Percentiles rank a stretch among this genome's conserved stretches.
Evolutionary conservation across 2,113 vertebrate species (phyloP).

Genomic region (Zingel zingel): DNA sequence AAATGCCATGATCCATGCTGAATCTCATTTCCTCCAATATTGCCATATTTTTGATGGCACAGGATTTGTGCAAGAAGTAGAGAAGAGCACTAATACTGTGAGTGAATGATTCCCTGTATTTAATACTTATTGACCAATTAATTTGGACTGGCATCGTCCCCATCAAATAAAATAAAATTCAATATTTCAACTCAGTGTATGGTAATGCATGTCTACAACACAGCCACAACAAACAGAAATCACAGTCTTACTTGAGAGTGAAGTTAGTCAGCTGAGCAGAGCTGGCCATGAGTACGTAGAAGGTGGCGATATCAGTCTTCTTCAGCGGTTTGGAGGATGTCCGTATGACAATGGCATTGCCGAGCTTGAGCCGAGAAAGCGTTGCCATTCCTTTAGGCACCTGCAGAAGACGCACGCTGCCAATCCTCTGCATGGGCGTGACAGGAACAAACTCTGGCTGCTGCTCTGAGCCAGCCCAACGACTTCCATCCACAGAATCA

Average conservation of each 20-base stretch:
- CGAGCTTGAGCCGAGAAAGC: slow-evolving; percentile 87
- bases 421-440: slow-evolving; percentile 91
- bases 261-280: slow-evolving; percentile 89
- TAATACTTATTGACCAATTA: slow-evolving; percentile 37
- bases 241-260: slow-evolving; percentile 89
- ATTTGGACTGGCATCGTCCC: neutral
- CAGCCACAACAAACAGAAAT: neutral
- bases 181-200: neutral
- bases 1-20: slow-evolving; percentile 67
- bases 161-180: too few species aligned
- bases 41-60: slow-evolving; percentile 34
- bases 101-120: neutral
- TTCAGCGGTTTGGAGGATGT: slow-evolving; percentile 86
- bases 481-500: slow-evolving; percentile 54
- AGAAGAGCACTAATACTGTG: slow-evolving; percentile 32
- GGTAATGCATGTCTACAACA: neutral
- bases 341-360: slow-evolving; percentile 87
- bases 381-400: slow-evolving; percentile 81
- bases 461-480: slow-evolving; percentile 67
- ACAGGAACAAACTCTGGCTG: slow-evolving; percentile 84
- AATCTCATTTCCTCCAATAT: slow-evolving; percentile 68
- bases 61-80: slow-evolving; percentile 51
- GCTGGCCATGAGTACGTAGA: slow-evolving; percentile 87
- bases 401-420: slow-evolving; percentile 91
- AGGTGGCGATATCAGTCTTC: slow-evolving; percentile 89